phyloP scores from a whole-genome alignment of 2,797 vertebrate genomes.

The Prionace glauca region DNA sequence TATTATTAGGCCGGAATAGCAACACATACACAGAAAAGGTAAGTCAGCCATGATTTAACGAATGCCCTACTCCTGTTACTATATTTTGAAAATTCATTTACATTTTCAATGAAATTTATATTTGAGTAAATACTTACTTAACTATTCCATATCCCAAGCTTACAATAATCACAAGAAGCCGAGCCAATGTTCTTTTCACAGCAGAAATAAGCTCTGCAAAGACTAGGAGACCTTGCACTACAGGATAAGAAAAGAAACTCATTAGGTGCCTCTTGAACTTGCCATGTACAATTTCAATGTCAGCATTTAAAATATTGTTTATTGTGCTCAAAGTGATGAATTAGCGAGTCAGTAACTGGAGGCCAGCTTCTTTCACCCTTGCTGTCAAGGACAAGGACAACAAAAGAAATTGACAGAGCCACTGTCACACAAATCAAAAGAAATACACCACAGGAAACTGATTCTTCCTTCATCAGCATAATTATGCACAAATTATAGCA shows the following conservation, averaged over 20 bases:
- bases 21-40: background rate
- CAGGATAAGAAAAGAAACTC: background rate
- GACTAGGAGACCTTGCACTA: conserved; percentile 69
- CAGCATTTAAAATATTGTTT: background rate
- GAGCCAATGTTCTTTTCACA: conserved; percentile 75
- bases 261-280: background rate
- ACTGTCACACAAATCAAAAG: background rate
- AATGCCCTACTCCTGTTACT: background rate
- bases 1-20: background rate
- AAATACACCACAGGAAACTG: background rate
- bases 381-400: background rate
- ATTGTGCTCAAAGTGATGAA: background rate
- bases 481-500: background rate
- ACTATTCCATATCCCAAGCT: conserved; percentile 83
- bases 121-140: conserved; percentile 62
- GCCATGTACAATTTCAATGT: background rate
- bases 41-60: background rate
- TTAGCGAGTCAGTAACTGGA: background rate
- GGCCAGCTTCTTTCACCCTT: background rate
- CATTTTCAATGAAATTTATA: background rate
- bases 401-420: background rate
- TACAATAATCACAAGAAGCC: conserved; percentile 78
- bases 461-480: background rate
- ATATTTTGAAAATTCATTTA: background rate
- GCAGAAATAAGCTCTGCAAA: conserved; percentile 76